phyloP scores from a whole-genome alignment of 1,140 invertebrate species.

The Trinorchestia longiramus region DNA sequence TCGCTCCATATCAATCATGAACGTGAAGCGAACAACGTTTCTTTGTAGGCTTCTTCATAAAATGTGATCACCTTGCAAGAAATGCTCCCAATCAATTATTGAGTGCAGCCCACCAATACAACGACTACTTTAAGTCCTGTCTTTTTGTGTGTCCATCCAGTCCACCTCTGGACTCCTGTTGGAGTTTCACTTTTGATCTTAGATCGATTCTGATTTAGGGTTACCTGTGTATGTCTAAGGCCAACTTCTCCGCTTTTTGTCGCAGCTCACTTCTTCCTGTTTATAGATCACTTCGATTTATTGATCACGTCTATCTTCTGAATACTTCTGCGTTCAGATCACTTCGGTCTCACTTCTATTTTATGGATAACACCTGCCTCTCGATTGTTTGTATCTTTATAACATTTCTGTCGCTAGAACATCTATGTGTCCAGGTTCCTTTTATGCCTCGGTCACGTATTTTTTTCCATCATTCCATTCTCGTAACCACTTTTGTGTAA shows the following conservation, averaged over 20 bases:
- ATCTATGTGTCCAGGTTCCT: too few species aligned
- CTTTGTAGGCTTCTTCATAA: conserved; percentile 8
- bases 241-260: background rate
- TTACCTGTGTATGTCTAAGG: background rate
- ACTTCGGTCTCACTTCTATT: background rate
- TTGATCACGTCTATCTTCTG: background rate
- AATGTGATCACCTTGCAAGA: background rate
- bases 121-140: background rate
- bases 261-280: background rate
- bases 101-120: background rate
- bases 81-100: conserved; percentile 1
- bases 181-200: background rate
- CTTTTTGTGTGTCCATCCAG: background rate
- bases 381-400: too few species aligned
- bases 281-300: background rate
- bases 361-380: background rate
- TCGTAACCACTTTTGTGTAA: too few species aligned
- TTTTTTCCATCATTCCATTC: too few species aligned
- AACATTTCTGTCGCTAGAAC: too few species aligned
- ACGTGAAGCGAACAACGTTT: background rate
- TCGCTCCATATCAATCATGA: background rate
- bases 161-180: background rate
- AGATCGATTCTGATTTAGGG: background rate
- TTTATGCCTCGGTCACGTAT: too few species aligned
- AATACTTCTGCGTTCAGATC: background rate